These are phyloP conservation scores for Paraescarpia echinospica DNA, from an alignment of 1,140 invertebrate genomes.

Conservation along the genomic window DNA sequence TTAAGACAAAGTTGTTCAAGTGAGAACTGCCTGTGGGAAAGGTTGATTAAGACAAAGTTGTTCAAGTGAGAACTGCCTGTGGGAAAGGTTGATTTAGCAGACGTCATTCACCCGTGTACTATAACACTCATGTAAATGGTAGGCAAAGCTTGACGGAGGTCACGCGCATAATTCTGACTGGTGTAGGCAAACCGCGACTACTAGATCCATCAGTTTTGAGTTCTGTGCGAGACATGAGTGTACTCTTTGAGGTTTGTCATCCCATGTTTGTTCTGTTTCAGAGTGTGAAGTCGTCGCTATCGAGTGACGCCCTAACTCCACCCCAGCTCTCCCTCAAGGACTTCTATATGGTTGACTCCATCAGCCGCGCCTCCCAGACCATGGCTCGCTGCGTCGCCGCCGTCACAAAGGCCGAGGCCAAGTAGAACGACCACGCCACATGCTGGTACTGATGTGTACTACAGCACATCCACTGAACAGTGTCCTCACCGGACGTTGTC, in stretches of 20 bases:
- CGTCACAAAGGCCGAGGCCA: conserved; percentile 13
- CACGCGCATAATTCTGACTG: no score
- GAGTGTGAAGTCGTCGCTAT: conserved; percentile 63
- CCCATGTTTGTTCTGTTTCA: conserved; percentile 51
- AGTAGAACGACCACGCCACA: background rate
- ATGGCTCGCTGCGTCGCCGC: conserved; percentile 79
- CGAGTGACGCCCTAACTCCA: conserved; percentile 71
- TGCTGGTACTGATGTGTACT: background rate
- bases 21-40: no score
- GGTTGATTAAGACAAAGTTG: no score
- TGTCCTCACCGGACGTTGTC: background rate
- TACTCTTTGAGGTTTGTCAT: conserved; percentile 12
- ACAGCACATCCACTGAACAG: background rate
- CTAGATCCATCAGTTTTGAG: no score
- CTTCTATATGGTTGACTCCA: conserved; percentile 97
- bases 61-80: no score
- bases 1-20: no score
- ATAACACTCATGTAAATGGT: no score
- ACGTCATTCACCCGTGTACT: no score
- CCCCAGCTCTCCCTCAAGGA: conserved; percentile 76
- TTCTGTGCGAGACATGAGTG: no score
- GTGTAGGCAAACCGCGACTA: no score
- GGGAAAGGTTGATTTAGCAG: no score
- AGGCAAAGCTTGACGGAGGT: no score
- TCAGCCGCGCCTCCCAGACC: conserved; percentile 93